phyloP scores from a whole-genome alignment of 2,113 vertebrate genomes.

The Balaeniceps rex region DNA sequence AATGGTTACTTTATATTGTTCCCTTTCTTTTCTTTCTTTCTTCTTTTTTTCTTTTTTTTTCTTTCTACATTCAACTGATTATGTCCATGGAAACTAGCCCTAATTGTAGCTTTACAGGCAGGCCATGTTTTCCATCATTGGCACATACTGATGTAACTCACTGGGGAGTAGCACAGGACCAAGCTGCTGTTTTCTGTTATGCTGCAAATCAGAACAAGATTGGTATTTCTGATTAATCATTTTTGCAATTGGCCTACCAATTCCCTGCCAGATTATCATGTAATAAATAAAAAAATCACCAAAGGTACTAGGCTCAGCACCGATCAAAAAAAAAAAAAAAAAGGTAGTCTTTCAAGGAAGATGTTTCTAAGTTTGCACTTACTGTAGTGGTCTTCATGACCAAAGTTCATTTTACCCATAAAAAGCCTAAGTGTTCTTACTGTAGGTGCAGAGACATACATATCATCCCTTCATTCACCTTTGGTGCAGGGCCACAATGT shows the following conservation, averaged over 20 bases:
- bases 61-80: conserved; percentile 58
- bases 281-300: conserved; percentile 68
- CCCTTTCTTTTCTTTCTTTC: background rate
- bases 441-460: background rate
- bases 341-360: conserved; percentile 19
- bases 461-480: background rate
- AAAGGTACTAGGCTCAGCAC: conserved; percentile 24
- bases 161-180: conserved; percentile 56
- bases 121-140: conserved; percentile 76
- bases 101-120: conserved; percentile 75
- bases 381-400: background rate
- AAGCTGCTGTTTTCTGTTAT: conserved; percentile 76
- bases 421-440: background rate
- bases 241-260: conserved; percentile 66
- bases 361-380: conserved; percentile 12
- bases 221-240: conserved; percentile 72
- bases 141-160: conserved; percentile 75
- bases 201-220: conserved; percentile 72
- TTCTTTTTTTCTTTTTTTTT: background rate
- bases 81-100: conserved; percentile 68
- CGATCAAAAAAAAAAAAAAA: background rate
- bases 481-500: background rate
- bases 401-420: background rate
- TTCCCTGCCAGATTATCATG: conserved; percentile 68
- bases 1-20: conserved; percentile 60